A percentile compares a stretch with the other conserved stretches of the same genome.
Evolutionary conservation across 2,888 invertebrate genomes (phyloP).

Genomic region (Chrysolina haemoptera): DNA sequence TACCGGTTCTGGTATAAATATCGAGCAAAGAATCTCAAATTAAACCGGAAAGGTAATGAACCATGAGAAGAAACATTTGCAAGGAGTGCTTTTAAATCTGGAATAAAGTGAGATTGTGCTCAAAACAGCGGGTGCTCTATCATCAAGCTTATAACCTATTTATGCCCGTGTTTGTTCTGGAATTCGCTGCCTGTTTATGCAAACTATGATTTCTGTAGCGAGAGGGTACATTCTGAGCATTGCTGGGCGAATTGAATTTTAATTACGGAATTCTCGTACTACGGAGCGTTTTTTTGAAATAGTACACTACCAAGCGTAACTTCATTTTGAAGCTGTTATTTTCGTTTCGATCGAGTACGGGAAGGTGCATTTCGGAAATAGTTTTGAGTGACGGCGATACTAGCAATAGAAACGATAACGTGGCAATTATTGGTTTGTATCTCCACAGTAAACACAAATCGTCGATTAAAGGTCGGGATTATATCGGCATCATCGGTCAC

Average conservation of each 20-base stretch:
- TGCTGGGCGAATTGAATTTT: background rate
- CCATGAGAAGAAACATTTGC: constrained; percentile 36
- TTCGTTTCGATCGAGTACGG: background rate
- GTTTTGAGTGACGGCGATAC: too few species aligned
- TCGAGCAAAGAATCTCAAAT: constrained; percentile 37
- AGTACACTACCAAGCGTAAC: background rate
- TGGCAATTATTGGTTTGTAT: too few species aligned
- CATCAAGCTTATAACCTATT: constrained; percentile 60
- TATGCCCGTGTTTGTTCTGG: constrained; percentile 55
- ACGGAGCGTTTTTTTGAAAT: background rate
- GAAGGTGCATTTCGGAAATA: background rate
- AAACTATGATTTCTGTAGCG: constrained; percentile 26
- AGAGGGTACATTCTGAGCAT: background rate
- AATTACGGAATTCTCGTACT: constrained; percentile 5
- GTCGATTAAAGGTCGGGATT: too few species aligned
- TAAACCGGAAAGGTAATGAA: constrained; percentile 52
- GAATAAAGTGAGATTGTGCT: constrained; percentile 59
- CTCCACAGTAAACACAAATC: too few species aligned
- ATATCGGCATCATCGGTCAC: too few species aligned
- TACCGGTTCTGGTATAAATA: constrained; percentile 30
- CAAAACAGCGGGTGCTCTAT: constrained; percentile 60
- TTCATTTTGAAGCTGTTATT: too few species aligned
- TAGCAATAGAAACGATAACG: too few species aligned
- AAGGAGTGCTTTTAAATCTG: constrained; percentile 52
- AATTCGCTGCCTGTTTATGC: constrained; percentile 54